Evolutionary conservation across 2,797 vertebrate genomes (phyloP), one percentile per base, ranked within the genome.

Genomic region (Artibeus jamaicensis): DNA sequence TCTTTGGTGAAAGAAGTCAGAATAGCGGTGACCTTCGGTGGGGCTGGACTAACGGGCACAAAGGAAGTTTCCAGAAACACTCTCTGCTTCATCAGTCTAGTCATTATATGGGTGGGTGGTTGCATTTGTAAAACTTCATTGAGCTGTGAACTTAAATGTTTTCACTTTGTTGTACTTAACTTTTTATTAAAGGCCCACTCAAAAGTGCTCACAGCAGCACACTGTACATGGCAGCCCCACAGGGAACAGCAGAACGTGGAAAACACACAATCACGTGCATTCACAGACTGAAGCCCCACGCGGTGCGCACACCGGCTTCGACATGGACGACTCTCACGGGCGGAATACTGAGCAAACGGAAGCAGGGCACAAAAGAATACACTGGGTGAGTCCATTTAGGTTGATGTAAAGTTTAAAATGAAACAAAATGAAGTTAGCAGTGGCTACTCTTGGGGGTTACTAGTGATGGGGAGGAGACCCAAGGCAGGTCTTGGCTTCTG

Each of bases 251-350:
- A 22, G 50, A 32, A 6, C 1, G 26, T 67, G 73, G 1, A 1
- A 21, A 90, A 86, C 6, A 10, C 65, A 39, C 1, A 18, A 22
- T 1, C 7, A 39, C 3, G 4, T 5, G 10, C 16, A n/a, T 48
- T 65, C 81, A n/a, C 0, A 2, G 24, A 9, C 9, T 0, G 16
- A 11, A 46, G 9, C 32, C 16, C 2, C 39, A 16, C 29, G 6
- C 68, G 0, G 21, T 19, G 74, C 26, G 0, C 0, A 3, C 37
- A 11, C 9, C 26, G 11, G 16, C 65, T 3, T 7, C 1, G 15
- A 12, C 44, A 8, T 0, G 16, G 44, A 1, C 1, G 16, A 9
- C 21, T 34, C 59, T 37, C 46, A 4, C 16, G 15, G 16, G 57
- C 7, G 2, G 2, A 26, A 65, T 10, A 7, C 4, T 0, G 3